phyloP scores from a whole-genome alignment of 1,140 invertebrate species.

The Olivierus martensii region DNA sequence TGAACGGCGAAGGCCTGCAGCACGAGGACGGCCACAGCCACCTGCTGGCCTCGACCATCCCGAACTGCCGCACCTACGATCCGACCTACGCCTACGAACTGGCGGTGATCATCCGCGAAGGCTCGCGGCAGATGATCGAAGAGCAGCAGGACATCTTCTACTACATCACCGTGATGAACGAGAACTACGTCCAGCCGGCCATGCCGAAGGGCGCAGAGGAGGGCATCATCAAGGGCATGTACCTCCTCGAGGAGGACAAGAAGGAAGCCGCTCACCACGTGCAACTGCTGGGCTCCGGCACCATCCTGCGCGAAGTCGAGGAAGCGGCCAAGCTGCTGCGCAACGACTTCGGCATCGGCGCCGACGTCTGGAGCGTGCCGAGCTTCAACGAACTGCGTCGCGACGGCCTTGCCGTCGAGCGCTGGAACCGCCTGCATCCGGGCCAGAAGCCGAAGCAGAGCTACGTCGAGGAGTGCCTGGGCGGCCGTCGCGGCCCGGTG shows the following conservation, averaged over 20 bases:
- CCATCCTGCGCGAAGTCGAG: slow-evolving; percentile 2
- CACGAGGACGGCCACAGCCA: slow-evolving; percentile 14
- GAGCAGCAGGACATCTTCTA: slow-evolving; percentile 7
- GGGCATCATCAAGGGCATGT: slow-evolving; percentile 12
- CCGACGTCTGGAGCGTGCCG: slow-evolving; percentile 6
- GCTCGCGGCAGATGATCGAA: slow-evolving; percentile 1
- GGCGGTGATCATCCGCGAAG: slow-evolving; percentile 11
- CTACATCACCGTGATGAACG: slow-evolving; percentile 13
- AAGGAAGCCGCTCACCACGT: not conserved
- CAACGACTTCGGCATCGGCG: not conserved
- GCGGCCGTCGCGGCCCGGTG: slow-evolving; percentile 1
- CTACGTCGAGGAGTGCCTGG: slow-evolving; percentile 5
- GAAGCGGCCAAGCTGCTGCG: slow-evolving; percentile 4
- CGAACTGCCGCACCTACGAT: slow-evolving; percentile 13
- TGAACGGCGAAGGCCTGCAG: slow-evolving; percentile 16
- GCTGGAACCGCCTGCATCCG: slow-evolving; percentile 8
- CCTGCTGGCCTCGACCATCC: slow-evolving; percentile 8
- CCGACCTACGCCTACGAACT: slow-evolving; percentile 13
- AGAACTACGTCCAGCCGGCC: slow-evolving; percentile 12
- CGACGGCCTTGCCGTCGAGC: slow-evolving; percentile 1
- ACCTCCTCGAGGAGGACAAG: not conserved
- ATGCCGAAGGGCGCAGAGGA: slow-evolving; percentile 3
- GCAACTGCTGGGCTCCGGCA: slow-evolving; percentile 7
- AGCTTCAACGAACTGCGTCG: slow-evolving; percentile 10
- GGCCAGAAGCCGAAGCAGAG: not conserved